Evolutionary conservation across 2,113 vertebrate genomes (phyloP).

Genomic region (Salvator merianae): DNA sequence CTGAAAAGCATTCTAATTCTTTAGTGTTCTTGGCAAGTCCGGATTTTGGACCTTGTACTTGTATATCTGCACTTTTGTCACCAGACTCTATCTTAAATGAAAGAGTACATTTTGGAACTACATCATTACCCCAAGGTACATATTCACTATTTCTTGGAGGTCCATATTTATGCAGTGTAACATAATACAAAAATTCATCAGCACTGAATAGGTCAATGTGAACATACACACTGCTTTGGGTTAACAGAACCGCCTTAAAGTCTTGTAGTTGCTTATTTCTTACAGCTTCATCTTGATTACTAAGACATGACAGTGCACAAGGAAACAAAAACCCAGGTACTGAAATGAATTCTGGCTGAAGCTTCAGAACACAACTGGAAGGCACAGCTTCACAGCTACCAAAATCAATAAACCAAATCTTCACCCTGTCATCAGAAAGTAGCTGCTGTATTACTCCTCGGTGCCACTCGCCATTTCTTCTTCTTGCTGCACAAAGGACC

Average conservation of each 20-base stretch:
- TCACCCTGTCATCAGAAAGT: slow-evolving; percentile 75
- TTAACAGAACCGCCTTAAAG: slow-evolving; percentile 81
- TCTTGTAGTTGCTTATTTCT: slow-evolving; percentile 75
- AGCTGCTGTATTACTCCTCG: slow-evolving; percentile 86
- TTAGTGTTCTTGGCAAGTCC: slow-evolving; percentile 16
- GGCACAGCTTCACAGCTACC: slow-evolving; percentile 83
- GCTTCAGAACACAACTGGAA: slow-evolving; percentile 75
- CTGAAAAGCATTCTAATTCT: not conserved
- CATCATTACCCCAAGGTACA: slow-evolving; percentile 24
- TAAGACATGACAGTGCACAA: slow-evolving; percentile 79
- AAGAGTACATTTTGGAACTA: not conserved
- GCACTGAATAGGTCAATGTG: slow-evolving; percentile 71
- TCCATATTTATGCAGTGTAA: slow-evolving; percentile 72
- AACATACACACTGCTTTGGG: slow-evolving; percentile 68
- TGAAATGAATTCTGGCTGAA: slow-evolving; percentile 78
- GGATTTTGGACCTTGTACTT: not conserved
- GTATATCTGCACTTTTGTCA: not conserved
- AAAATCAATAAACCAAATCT: slow-evolving; percentile 89
- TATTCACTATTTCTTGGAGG: slow-evolving; percentile 19
- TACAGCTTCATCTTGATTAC: slow-evolving; percentile 57
- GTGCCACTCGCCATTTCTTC: slow-evolving; percentile 85
- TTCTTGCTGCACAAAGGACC: slow-evolving; percentile 84
- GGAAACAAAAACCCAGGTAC: slow-evolving; percentile 84
- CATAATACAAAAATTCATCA: slow-evolving; percentile 73
- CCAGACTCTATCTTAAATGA: slow-evolving; percentile 7